Evolutionary conservation across 2,888 invertebrate genomes (phyloP).

Genomic region (Sympetrum striolatum): DNA sequence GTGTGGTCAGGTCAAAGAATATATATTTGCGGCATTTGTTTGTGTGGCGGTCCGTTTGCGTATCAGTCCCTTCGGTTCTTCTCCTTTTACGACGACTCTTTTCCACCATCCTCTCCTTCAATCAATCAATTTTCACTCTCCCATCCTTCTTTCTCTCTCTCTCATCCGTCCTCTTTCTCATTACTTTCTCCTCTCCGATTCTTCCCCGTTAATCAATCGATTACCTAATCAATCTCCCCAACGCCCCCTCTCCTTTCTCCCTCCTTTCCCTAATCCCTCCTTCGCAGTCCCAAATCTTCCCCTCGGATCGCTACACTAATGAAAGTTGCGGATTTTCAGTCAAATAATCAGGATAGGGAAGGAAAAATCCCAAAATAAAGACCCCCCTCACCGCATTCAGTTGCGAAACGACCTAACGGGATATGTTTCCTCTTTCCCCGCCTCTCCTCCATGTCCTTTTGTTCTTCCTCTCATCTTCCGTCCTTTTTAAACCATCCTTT

Average conservation of each 20-base stretch:
- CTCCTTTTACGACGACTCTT: not conserved
- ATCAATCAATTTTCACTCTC: not conserved
- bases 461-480: no score
- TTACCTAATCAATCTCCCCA: slow-evolving; percentile 41
- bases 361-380: not conserved
- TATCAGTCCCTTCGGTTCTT: not conserved
- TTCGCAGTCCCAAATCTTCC: slow-evolving; percentile 16
- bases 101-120: not conserved
- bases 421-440: not conserved
- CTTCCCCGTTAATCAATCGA: slow-evolving; percentile 28
- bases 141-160: not conserved
- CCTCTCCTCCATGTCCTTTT: no score
- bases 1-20: no score
- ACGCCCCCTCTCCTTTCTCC: not conserved
- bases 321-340: not conserved
- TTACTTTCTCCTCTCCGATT: slow-evolving; percentile 15
- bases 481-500: no score
- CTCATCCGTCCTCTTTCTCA: not conserved
- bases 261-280: slow-evolving; percentile 22
- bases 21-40: no score
- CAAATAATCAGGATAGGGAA: not conserved
- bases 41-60: no score
- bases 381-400: not conserved
- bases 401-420: no score
- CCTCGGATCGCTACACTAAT: slow-evolving; percentile 44